Base-by-base conservation (phyloP, 2,888 invertebrate genomes). In the Poecilus cupreus region DNA sequence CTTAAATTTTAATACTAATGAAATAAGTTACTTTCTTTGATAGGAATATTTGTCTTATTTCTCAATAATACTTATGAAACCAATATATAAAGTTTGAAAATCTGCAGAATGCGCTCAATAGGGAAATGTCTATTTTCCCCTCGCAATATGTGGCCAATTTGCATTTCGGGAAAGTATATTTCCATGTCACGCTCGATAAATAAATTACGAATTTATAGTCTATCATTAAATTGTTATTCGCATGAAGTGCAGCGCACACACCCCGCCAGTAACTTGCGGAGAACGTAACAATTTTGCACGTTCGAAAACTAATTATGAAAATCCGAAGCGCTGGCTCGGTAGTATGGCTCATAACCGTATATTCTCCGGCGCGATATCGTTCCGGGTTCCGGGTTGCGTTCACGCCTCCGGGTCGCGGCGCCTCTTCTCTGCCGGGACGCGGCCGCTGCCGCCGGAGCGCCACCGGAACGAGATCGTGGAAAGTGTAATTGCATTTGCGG, bases 401-500 rank as follows among this genome's bases (percentile, higher is more conserved):
- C 57, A 37, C 76, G 54, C 57, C 57, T 54, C 76, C 75, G 13
- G 51, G 60, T 60, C 32, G 51, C 51, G 51, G 13, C 64, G 43
- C 13, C 70, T 20, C 13, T 60, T 60, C 37, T 75, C 75, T 49
- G 75, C 22, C 26, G 49, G 68, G 68, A 57, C 46, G 49, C n/a
- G 16, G 39, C 24, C 10, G 39, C 18, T n/a, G 37, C 68, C 18
- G 51, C 49, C 26, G 13, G 20, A 26, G 20, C 70, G 54, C 49
- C 49, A 51, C 49, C 51, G 54, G 72, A 54, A 72, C 54, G 72
- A 20, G 74, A 81, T 75, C 74, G 64, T 75, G 75, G 81, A 74
- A 75, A 81, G 81, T 80, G 80, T 81, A 81, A 81, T 81, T 81
- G 81, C 81, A 75, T 81, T 81, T 81, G 75, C 39, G 75, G 81